Percentiles rank a stretch among this genome's conserved stretches.
These are phyloP conservation scores for Albula goreensis DNA, from an alignment of 2,113 vertebrate species.

Conservation along the genomic window DNA sequence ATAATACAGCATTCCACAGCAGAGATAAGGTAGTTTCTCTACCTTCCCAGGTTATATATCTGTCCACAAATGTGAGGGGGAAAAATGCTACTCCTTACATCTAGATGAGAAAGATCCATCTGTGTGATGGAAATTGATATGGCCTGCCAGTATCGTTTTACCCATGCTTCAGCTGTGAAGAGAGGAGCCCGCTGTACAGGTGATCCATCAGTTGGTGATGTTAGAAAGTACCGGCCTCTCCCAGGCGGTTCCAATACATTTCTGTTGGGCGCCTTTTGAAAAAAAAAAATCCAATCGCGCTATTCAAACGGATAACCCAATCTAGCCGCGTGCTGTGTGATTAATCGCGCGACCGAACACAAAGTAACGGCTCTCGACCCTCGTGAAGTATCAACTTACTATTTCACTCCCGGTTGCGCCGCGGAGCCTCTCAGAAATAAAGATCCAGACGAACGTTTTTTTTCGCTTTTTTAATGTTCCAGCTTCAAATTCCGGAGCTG, in stretches of 20 bases:
- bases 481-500: background rate
- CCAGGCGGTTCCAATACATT: background rate
- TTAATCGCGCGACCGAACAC: background rate
- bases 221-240: background rate
- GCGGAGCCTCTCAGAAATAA: background rate
- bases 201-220: background rate
- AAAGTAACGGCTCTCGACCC: background rate
- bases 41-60: background rate
- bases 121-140: background rate
- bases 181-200: background rate
- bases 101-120: background rate
- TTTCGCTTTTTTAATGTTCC: background rate
- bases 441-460: background rate
- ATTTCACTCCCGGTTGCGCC: background rate
- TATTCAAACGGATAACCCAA: background rate
- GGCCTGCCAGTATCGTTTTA: background rate
- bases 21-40: background rate
- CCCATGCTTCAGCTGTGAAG: background rate
- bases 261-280: background rate
- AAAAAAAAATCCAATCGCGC: background rate
- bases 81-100: background rate
- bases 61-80: background rate
- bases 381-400: background rate
- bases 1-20: background rate
- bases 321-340: background rate